Conservation (phyloP, 1,140 invertebrate genomes). For the Oryctes rhinoceros region DNA sequence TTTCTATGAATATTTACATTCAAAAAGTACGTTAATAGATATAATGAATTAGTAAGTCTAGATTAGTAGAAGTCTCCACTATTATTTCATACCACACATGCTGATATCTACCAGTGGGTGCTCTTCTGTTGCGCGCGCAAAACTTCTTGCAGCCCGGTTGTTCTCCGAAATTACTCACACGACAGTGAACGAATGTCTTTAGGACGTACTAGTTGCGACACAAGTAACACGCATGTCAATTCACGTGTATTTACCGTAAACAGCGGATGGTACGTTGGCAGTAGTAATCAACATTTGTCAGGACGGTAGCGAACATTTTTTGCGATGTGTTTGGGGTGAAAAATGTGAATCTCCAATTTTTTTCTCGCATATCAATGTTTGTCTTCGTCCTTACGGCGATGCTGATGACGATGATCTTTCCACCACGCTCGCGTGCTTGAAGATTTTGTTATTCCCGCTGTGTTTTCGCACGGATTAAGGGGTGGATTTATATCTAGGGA, state of each 20-base stretch:
- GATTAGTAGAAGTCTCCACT: neutral
- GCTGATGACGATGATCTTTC: conserved; percentile 11
- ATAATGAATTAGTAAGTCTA: neutral
- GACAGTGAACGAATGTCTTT: conserved; percentile 39
- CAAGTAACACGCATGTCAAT: conserved; percentile 13
- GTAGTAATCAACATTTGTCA: neutral
- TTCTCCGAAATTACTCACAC: conserved; percentile 20
- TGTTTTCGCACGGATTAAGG: conserved; percentile 39
- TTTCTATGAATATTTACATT: no score
- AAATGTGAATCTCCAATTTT: conserved; percentile 17
- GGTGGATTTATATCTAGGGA: conserved; percentile 32
- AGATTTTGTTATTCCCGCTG: conserved; percentile 40
- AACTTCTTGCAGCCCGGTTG: conserved; percentile 30
- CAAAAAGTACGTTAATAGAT: neutral
- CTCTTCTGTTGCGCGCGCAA: conserved; percentile 40
- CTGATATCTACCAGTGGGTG: neutral
- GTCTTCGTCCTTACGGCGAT: neutral
- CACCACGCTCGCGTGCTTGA: neutral
- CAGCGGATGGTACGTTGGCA: neutral
- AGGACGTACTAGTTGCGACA: conserved; percentile 19
- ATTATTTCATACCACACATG: neutral
- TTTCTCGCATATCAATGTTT: neutral
- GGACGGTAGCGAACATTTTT: neutral
- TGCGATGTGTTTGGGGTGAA: neutral
- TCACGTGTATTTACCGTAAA: conserved; percentile 22